Evolutionary conservation across 1,140 invertebrate genomes (phyloP), one percentile per base, ranked within the genome.

Genomic region (Lanistes nyassanus): DNA sequence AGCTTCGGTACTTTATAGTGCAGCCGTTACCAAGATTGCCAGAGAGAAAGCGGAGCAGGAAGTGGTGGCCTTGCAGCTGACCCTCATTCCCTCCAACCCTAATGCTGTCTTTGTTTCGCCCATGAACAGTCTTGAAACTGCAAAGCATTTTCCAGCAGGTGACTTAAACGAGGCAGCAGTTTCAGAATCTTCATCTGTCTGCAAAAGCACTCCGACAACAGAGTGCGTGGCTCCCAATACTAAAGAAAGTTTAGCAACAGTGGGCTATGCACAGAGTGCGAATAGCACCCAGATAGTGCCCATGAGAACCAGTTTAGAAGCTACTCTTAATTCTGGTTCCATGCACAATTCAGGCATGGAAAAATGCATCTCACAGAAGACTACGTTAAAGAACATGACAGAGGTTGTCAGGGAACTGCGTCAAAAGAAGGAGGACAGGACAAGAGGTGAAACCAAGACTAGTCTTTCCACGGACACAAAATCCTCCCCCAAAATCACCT

Each of bases 1-100:
- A 34, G 84, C 75, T 0, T 86, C 82, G 64, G 77, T 80, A 60
- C 73, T 85, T 2, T 86, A 84, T 72, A 81, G 84, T 31, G 73
- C 81, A 51, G 81, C 79, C n/a, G 80, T 81, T 19, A 80, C 80
- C 31, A 81, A 83, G 65, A 55, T 82, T 42, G 81, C 85, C 51
- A 75, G 56, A 76, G 73, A 82, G 36, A 82, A 80, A 75, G 73
- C 31, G 26, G 39, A 58, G 31, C n/a, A 71, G 73, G 36, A 74
- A 71, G 65, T 74, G 13, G 68, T 53, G 9, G 79, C 77, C 19
- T 47, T 83, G 9, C 47, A 66, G 37, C 62, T 78, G 26, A 80
- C 78, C 16, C 29, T 81, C 23, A 85, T 85, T 65, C 75, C 81
- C 11, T 75, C 81, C 70, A 86, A 80, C 66, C 55, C 65, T 36